Evolutionary conservation across 1,140 invertebrate genomes (phyloP).

Genomic region (Drosophila pallidifrons): DNA sequence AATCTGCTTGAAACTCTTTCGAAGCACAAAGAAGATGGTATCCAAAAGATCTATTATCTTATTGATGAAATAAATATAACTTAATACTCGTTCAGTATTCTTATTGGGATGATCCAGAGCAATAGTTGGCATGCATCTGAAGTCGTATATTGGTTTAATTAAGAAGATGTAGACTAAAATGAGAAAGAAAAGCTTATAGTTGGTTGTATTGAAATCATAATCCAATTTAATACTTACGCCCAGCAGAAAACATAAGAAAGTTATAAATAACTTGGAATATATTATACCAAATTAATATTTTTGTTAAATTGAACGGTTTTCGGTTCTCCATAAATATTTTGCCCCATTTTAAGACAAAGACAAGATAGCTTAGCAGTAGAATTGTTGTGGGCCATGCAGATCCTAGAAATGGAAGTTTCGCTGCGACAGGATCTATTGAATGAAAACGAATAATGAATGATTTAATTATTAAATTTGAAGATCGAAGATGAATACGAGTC

Average conservation of each 20-base stretch:
- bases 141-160: not conserved
- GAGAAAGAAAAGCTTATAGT: not conserved
- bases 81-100: not conserved
- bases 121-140: constrained; percentile 8
- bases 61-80: constrained; percentile 26
- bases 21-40: not conserved
- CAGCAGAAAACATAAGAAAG: not conserved
- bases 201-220: no score
- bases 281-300: constrained; percentile 92
- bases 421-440: constrained; percentile 16
- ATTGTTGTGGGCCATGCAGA: constrained; percentile 8
- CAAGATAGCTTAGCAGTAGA: not conserved
- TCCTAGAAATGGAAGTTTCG: not conserved
- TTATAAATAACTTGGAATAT: constrained; percentile 86
- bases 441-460: no score
- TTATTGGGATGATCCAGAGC: constrained; percentile 20
- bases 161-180: constrained; percentile 14
- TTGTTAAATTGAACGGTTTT: constrained; percentile 91
- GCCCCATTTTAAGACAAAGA: constrained; percentile 84
- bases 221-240: constrained; percentile 11
- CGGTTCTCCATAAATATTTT: constrained; percentile 92
- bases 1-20: not conserved
- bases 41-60: constrained; percentile 31
- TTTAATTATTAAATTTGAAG: not conserved
- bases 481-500: not conserved